These are phyloP conservation scores for Ceyx cyanopectus DNA, from an alignment of 2,113 vertebrate species.

Conservation along the genomic window DNA sequence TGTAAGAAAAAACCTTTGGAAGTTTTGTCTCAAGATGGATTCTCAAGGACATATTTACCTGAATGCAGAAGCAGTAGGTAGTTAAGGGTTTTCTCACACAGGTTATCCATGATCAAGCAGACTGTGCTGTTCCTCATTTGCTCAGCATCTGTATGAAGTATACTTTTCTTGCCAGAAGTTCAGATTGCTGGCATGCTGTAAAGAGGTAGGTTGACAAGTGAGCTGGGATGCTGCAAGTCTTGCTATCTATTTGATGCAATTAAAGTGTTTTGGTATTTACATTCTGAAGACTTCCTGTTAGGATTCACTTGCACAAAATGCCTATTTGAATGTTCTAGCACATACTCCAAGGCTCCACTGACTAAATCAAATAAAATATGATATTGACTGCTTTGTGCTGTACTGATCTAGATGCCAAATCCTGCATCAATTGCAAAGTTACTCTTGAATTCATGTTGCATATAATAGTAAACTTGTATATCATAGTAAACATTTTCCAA, in stretches of 20 bases:
- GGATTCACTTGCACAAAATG: background rate
- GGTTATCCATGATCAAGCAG: background rate
- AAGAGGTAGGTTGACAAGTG: background rate
- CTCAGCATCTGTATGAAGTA: background rate
- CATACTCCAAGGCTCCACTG: background rate
- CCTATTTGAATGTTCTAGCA: background rate
- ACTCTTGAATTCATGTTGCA: background rate
- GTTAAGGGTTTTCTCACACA: background rate
- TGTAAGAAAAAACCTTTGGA: background rate
- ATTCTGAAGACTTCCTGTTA: background rate
- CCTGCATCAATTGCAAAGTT: background rate
- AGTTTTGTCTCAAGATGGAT: background rate
- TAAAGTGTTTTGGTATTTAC: background rate
- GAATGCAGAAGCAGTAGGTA: background rate
- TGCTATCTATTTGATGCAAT: background rate
- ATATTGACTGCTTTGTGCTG: background rate
- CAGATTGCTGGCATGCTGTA: background rate
- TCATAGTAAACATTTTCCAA: background rate
- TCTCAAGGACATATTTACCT: background rate
- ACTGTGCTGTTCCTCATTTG: background rate
- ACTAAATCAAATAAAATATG: background rate
- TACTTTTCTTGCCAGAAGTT: background rate
- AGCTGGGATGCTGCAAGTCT: background rate
- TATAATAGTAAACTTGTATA: background rate
- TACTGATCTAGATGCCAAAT: background rate